Conservation (phyloP, 2,113 vertebrate species). For the Dasyornis broadbenti region DNA sequence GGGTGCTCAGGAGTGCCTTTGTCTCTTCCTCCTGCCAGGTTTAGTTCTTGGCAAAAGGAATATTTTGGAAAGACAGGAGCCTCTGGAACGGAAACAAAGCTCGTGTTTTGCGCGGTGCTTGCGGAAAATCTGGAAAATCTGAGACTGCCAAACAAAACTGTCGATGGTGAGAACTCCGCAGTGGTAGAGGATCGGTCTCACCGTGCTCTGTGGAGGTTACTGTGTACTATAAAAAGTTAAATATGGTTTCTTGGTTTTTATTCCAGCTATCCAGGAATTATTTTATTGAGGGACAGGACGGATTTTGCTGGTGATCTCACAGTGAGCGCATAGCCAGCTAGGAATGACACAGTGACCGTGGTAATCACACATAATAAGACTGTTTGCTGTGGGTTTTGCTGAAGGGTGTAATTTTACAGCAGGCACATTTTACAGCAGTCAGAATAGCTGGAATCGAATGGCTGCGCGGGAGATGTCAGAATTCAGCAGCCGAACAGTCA, state of each 20-base stretch:
- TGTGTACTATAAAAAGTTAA: neutral
- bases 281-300: neutral
- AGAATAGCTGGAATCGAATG: neutral
- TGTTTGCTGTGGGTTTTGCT: neutral
- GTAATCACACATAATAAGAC: neutral
- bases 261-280: neutral
- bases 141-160: neutral
- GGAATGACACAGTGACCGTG: neutral
- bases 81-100: neutral
- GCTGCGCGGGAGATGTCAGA: neutral
- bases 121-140: neutral
- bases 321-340: neutral
- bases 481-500: neutral
- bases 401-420: neutral
- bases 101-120: neutral
- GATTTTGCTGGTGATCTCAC: neutral
- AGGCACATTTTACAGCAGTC: neutral
- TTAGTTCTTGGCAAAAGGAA: neutral
- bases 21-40: no score
- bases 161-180: neutral
- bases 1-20: neutral
- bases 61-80: neutral
- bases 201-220: neutral
- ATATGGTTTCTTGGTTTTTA: neutral
- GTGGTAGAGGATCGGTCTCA: neutral